phyloP scores from a whole-genome alignment of 2,113 vertebrate species.

The Excalfactoria chinensis region DNA sequence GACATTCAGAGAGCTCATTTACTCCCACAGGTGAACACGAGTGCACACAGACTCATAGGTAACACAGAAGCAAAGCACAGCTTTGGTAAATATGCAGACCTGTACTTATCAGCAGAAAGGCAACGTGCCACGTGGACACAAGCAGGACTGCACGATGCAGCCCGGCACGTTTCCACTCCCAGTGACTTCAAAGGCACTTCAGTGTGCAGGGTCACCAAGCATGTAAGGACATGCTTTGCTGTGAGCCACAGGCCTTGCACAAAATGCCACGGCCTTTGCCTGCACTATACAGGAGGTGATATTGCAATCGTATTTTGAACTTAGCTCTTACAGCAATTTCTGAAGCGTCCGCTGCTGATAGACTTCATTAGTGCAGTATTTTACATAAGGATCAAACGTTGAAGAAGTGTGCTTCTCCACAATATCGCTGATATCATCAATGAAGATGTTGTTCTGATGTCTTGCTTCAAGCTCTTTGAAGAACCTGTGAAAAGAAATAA shows the following conservation, averaged over 20 bases:
- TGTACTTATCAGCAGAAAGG: neutral
- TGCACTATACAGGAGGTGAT: neutral
- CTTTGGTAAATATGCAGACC: neutral
- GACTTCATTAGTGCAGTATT: conserved; percentile 97
- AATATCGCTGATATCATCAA: conserved; percentile 94
- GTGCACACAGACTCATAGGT: neutral
- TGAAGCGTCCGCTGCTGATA: conserved; percentile 96
- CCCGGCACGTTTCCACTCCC: neutral
- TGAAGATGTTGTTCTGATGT: conserved; percentile 89
- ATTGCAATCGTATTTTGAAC: neutral
- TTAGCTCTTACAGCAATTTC: conserved; percentile 87
- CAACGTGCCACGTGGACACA: rapidly evolving
- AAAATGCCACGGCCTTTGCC: neutral
- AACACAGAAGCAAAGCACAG: rapidly evolving
- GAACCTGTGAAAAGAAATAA: conserved; percentile 79
- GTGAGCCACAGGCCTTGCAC: neutral
- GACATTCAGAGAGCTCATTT: neutral
- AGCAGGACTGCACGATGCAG: neutral
- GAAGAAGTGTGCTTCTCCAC: conserved; percentile 86
- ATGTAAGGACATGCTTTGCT: neutral
- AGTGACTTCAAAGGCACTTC: neutral
- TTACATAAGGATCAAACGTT: conserved; percentile 93
- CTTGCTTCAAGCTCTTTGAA: conserved; percentile 91
- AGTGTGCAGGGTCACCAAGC: rapidly evolving
- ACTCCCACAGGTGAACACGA: rapidly evolving